Evolutionary conservation across 1,140 invertebrate species (phyloP).

Genomic region (Adoxophyes honmai): DNA sequence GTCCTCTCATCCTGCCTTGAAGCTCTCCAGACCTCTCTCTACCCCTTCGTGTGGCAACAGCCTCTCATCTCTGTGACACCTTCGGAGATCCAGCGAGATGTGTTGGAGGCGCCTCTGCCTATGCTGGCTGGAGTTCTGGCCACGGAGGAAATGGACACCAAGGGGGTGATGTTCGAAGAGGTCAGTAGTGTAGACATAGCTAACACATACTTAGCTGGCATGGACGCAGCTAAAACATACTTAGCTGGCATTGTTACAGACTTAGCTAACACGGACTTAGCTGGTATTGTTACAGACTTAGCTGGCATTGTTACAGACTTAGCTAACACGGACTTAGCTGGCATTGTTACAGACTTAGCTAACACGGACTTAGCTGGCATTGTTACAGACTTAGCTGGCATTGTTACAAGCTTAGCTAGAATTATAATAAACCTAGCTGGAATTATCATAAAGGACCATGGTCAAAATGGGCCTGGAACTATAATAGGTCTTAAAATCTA

Average conservation of each 20-base stretch:
- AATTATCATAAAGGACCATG: no score
- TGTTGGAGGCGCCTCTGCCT: constrained; percentile 86
- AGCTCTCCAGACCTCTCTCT: constrained; percentile 85
- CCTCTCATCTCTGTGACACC: constrained; percentile 88
- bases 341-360: no score
- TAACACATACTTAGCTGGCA: neutral
- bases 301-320: no score
- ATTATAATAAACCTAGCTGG: neutral
- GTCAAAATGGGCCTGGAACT: no score
- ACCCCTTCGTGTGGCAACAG: constrained; percentile 90
- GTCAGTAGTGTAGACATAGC: constrained; percentile 21
- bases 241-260: no score
- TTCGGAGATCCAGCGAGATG: constrained; percentile 81
- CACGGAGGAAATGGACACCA: neutral
- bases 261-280: no score
- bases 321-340: neutral
- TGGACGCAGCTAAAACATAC: no score
- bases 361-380: no score
- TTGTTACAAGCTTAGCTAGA: no score
- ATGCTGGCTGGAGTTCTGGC: constrained; percentile 84
- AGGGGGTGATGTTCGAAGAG: constrained; percentile 38
- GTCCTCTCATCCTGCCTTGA: constrained; percentile 85
- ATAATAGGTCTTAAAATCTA: no score
- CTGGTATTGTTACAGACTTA: neutral
- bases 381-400: no score